Percentiles rank a stretch among this genome's conserved stretches.
Evolutionary conservation across 1,140 invertebrate genomes (phyloP).

Genomic region (Philopotamus ludificatus): DNA sequence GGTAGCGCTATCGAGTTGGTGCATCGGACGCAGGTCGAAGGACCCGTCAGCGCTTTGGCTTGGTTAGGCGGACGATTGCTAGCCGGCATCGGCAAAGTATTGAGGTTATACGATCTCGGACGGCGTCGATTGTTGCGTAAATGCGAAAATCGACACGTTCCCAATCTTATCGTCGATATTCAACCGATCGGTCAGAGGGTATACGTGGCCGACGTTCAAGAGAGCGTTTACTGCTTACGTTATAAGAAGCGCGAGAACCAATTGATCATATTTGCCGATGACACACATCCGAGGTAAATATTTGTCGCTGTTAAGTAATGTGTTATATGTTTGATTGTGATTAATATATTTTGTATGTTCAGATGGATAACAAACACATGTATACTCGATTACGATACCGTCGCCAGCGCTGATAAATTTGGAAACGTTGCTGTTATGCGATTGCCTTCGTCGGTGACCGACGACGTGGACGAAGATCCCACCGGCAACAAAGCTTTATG

Average conservation of each 20-base stretch:
- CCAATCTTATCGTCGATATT: constrained; percentile 91
- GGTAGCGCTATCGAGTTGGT: constrained; percentile 75
- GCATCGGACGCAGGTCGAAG: constrained; percentile 93
- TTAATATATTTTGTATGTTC: constrained; percentile 7
- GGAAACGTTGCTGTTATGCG: constrained; percentile 94
- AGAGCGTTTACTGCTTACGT: constrained; percentile 94
- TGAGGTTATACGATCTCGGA: constrained; percentile 95
- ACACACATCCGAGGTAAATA: constrained; percentile 76
- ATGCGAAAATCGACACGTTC: constrained; percentile 99
- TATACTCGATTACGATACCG: constrained; percentile 95
- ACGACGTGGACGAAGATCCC: constrained; percentile 99
- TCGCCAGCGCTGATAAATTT: constrained; percentile 97
- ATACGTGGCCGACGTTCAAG: constrained; percentile 94
- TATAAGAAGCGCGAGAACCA: constrained; percentile 97
- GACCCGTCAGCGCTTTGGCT: constrained; percentile 86
- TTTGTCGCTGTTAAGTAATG: neutral
- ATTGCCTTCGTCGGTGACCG: constrained; percentile 84
- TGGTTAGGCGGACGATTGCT: constrained; percentile 89
- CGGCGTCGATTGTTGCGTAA: constrained; percentile 96
- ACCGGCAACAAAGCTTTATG: constrained; percentile 97
- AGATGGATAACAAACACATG: constrained; percentile 91
- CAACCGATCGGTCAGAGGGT: constrained; percentile 92
- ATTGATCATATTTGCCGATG: constrained; percentile 97
- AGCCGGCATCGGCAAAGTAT: constrained; percentile 87
- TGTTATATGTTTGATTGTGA: neutral